phyloP scores from a whole-genome alignment of 2,888 invertebrate species.

The Erebia palarica region DNA sequence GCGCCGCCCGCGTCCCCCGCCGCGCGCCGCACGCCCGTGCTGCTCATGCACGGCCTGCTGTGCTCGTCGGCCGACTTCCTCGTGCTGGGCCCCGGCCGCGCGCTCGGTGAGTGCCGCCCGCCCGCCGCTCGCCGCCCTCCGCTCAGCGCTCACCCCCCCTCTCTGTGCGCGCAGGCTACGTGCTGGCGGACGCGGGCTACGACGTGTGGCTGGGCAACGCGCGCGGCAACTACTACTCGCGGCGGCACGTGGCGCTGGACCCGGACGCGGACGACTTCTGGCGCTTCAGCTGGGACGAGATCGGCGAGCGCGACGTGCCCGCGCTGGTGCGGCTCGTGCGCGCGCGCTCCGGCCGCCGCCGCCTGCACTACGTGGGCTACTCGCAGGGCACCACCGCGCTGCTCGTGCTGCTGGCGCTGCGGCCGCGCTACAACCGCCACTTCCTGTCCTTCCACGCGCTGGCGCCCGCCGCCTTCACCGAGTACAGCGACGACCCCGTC shows the following conservation, averaged over 20 bases:
- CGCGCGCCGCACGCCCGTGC: conserved; percentile 77
- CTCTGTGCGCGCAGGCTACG: conserved; percentile 50
- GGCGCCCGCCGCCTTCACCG: conserved; percentile 63
- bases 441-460: conserved; percentile 77
- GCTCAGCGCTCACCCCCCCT: neutral
- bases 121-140: neutral
- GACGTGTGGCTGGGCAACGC: conserved; percentile 91
- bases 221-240: conserved; percentile 86
- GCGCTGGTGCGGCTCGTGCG: conserved; percentile 88
- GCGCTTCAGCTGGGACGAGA: conserved; percentile 90
- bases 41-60: conserved; percentile 88
- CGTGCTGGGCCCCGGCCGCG: conserved; percentile 85
- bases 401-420: conserved; percentile 83
- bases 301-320: conserved; percentile 88
- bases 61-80: conserved; percentile 89
- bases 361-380: conserved; percentile 89
- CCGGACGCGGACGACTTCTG: conserved; percentile 73
- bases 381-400: conserved; percentile 85
- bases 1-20: conserved; percentile 62
- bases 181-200: conserved; percentile 84
- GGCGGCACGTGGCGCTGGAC: conserved; percentile 72
- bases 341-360: conserved; percentile 74
- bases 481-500: conserved; percentile 48
- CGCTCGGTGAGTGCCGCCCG: conserved; percentile 78
- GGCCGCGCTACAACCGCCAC: conserved; percentile 84